Evolutionary conservation across 2,797 vertebrate species (phyloP).

Genomic region (Psittacula echo): DNA sequence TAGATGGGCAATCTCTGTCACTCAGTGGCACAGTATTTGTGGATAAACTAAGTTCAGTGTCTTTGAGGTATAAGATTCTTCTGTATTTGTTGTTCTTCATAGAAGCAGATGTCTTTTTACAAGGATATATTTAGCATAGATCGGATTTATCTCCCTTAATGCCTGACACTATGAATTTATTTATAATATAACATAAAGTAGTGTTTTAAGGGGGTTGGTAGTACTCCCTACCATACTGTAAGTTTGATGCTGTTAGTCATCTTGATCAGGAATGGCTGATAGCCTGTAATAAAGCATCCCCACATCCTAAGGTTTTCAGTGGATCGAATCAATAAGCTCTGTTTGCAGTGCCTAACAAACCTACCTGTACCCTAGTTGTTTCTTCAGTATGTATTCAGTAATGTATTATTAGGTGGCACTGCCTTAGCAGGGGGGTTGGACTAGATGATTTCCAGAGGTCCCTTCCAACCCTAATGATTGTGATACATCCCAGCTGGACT

Average conservation of each 20-base stretch:
- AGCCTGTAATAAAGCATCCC: neutral
- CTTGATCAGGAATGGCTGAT: neutral
- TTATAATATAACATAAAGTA: neutral
- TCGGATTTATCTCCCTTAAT: neutral
- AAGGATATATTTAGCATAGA: neutral
- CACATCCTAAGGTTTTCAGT: neutral
- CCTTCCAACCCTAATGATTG: neutral
- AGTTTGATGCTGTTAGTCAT: neutral
- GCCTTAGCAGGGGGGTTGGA: neutral
- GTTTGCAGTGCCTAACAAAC: accelerated
- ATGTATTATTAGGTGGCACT: neutral
- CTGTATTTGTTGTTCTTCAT: neutral
- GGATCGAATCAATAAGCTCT: neutral
- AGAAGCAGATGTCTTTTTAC: neutral
- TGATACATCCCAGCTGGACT: neutral
- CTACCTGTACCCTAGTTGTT: neutral
- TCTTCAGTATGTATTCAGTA: neutral
- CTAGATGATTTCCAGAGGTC: neutral
- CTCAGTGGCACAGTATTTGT: neutral
- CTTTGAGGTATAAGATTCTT: neutral
- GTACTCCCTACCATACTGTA: neutral
- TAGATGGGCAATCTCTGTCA: neutral
- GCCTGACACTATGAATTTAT: neutral
- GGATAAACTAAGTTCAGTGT: neutral
- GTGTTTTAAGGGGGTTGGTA: neutral